A percentile compares a stretch with the other conserved stretches of the same genome.
Conservation (phyloP, 1,140 invertebrate genomes). For the Panulirus ornatus region DNA sequence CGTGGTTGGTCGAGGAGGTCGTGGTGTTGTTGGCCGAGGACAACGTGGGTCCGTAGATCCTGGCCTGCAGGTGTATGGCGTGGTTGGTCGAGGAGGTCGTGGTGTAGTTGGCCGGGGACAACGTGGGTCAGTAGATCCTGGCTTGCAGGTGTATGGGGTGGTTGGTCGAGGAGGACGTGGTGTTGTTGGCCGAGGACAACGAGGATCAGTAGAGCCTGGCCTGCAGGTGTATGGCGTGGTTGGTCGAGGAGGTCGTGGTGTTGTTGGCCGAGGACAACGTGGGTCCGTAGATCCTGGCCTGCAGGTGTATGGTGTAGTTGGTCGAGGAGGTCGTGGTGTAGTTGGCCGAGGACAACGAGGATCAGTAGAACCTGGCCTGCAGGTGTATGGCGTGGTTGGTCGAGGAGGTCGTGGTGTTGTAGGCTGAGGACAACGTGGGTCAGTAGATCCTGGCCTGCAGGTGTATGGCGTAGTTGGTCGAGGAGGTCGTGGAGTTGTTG, state of each 20-base stretch:
- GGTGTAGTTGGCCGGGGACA: conserved; percentile 74
- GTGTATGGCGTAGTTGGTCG: neutral
- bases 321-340: conserved; percentile 77
- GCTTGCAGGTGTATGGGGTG: neutral
- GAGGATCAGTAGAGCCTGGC: conserved; percentile 79
- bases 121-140: conserved; percentile 76
- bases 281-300: conserved; percentile 77
- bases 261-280: conserved; percentile 75
- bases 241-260: neutral
- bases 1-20: conserved; percentile 76
- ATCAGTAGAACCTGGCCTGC: neutral
- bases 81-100: conserved; percentile 4
- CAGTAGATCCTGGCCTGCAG: neutral
- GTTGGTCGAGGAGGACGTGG: neutral
- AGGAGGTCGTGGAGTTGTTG: conserved; percentile 74
- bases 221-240: conserved; percentile 36
- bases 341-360: neutral
- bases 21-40: conserved; percentile 78
- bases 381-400: neutral
- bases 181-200: conserved; percentile 80
- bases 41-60: conserved; percentile 81
- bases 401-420: neutral
- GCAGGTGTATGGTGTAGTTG: conserved; percentile 75
- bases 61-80: conserved; percentile 34
- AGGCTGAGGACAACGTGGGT: neutral